Evolutionary conservation across 2,888 invertebrate genomes (phyloP), one percentile per base, ranked within the genome.

Genomic region (Melinaea menophilus): DNA sequence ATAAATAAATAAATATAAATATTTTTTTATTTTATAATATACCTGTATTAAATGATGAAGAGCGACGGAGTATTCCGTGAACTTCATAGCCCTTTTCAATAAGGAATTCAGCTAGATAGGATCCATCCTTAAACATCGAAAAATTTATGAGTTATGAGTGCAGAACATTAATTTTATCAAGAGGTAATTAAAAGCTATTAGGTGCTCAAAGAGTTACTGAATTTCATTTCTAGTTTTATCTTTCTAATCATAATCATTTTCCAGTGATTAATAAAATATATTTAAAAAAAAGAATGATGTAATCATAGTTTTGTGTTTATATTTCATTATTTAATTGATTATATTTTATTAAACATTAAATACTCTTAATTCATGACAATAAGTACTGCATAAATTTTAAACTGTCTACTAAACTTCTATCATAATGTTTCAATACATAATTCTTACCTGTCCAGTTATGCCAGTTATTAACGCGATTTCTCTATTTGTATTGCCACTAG

Each of bases 11-110:
- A 0, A 9, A 62, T 33, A 33, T 37, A 56, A 7, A 11, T 41
- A 54, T 48, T 58, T 22, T 22, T 22, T 22, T 1, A 22, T 22
- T 22, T 22, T 22, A 22, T 22, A 22, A 22, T 22, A 22, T 58
- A 70, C 70, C 95, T 0, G 99, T 99, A 84, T 99, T 99, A 83
- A 99, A 99, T 0, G 97, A 96, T 75, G 98, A 98, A 0, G 98
- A 95, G 37, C 99, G 92, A 22, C 99, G 92, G 57, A 99, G 96
- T 61, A 99, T 96, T 0, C 99, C 99, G 85, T 99, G 99, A 0
- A 99, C 97, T 69, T 95, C 94, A 80, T 99, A 99, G 7, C 97
- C 98, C 85, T 98, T 99, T 59, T 94, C 93, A 31, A 99, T 90
- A 2, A 99, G 91, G 69, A 99, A 94, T 85, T 99, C 99, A 0